phyloP scores from a whole-genome alignment of 1,140 invertebrate genomes.

The Saccostrea cuccullata region DNA sequence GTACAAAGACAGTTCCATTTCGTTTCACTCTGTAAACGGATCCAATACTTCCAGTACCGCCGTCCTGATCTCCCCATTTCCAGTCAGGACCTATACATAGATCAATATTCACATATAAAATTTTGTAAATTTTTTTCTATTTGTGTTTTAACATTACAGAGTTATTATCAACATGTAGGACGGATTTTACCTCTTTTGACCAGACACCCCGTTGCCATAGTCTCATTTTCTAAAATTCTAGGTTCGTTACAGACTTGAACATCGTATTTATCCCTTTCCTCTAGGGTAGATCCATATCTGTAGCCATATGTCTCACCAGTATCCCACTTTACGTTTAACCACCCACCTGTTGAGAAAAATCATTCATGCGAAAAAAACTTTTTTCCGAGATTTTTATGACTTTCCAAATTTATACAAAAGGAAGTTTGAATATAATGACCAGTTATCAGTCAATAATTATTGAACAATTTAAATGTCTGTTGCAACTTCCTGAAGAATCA shows the following conservation, averaged over 20 bases:
- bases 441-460: too few species aligned
- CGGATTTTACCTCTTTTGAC: not conserved
- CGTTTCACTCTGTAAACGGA: not conserved
- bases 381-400: too few species aligned
- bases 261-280: not conserved
- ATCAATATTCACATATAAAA: not conserved
- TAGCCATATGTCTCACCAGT: not conserved
- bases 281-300: not conserved
- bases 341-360: too few species aligned
- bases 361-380: too few species aligned
- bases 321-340: not conserved
- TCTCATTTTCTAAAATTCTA: not conserved
- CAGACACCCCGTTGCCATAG: not conserved
- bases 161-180: not conserved
- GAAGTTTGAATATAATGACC: too few species aligned
- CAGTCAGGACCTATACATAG: not conserved
- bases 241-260: not conserved
- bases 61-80: not conserved
- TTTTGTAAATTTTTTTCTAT: too few species aligned
- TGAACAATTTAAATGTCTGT: too few species aligned
- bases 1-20: not conserved
- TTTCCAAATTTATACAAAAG: too few species aligned
- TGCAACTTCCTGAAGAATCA: too few species aligned
- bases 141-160: too few species aligned
- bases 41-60: not conserved